Conservation (phyloP, 2,113 vertebrate genomes). For the Dascyllus trimaculatus region DNA sequence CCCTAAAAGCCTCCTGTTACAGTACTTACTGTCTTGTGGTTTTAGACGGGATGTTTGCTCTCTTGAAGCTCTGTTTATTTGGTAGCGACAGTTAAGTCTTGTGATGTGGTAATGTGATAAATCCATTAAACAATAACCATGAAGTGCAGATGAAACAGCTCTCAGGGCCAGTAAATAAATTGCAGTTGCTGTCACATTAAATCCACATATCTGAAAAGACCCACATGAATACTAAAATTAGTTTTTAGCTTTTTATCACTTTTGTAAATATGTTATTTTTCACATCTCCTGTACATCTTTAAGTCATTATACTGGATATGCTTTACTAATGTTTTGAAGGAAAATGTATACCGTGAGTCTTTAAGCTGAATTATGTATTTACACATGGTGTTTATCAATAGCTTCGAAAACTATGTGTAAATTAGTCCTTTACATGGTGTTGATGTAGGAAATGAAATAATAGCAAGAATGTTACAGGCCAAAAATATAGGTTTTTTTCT, state of each 20-base stretch:
- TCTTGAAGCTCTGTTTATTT: slow-evolving; percentile 4
- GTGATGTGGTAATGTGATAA: background rate
- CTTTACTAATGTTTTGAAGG: slow-evolving; percentile 33
- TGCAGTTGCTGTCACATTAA: slow-evolving; percentile 15
- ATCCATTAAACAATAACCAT: background rate
- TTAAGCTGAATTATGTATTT: slow-evolving; percentile 2
- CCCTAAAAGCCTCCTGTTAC: background rate
- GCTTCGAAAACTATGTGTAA: slow-evolving; percentile 27
- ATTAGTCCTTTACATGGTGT: background rate
- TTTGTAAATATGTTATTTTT: slow-evolving; percentile 45
- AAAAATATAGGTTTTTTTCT: background rate
- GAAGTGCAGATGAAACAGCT: background rate
- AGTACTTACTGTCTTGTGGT: background rate
- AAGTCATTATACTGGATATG: slow-evolving; percentile 5
- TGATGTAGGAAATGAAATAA: background rate
- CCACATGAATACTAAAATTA: background rate
- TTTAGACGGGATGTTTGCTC: background rate
- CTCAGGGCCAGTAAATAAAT: slow-evolving; percentile 16
- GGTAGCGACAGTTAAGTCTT: background rate
- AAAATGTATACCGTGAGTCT: background rate
- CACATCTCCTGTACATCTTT: slow-evolving; percentile 10
- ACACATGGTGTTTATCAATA: slow-evolving; percentile 2
- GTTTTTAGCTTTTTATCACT: background rate
- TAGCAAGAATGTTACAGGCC: background rate
- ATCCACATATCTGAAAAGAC: slow-evolving; percentile 9